Evolutionary conservation across 2,888 invertebrate species (phyloP), one percentile per base, ranked within the genome.

Genomic region (Parnassius mnemosyne): DNA sequence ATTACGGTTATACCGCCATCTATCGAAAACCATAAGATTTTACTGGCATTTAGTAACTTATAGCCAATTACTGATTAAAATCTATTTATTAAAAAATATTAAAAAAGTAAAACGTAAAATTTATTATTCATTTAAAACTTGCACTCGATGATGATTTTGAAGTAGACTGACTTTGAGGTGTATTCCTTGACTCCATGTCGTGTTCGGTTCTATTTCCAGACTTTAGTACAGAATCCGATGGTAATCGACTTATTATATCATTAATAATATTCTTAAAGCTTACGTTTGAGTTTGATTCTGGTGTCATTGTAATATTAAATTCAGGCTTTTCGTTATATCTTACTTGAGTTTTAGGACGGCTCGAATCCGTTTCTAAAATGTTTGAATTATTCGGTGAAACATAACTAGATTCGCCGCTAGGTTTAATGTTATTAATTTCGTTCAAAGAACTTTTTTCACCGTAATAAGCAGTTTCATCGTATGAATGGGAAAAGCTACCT

Each of bases 211-310:
- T 47, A 16, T 55, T 44, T 13, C 51, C 46, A 25, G 44, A 44
- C 5, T 34, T 61, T n/a, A 50, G 73, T 62, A 71, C 71, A 46
- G 70, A 70, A 56, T 56, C 51, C 44, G 50, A 57, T 44, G 42
- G 53, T 60, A 66, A 16, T 44, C 43, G 49, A 59, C 49, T 63
- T 66, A 62, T 59, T 25, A 50, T 53, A 34, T 55, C 44, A 7
- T 16, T 41, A 10, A 58, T 34, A 54, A 54, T 16, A 3, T 55
- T 52, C 52, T 63, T 51, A n/a, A 63, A 63, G 55, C 59, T 55
- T 43, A 55, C 55, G 16, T 16, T 16, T 2, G 57, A 42, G 16
- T 16, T 16, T 2, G 57, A 42, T 53, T 50, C 57, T 34, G 50
- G 41, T 34, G 43, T 50, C 50, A 50, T 51, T n/a, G 44, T 51